A percentile compares a stretch with the other conserved stretches of the same genome.
Conservation (phyloP, 2,797 vertebrate genomes). For the Saxicola maurus region DNA sequence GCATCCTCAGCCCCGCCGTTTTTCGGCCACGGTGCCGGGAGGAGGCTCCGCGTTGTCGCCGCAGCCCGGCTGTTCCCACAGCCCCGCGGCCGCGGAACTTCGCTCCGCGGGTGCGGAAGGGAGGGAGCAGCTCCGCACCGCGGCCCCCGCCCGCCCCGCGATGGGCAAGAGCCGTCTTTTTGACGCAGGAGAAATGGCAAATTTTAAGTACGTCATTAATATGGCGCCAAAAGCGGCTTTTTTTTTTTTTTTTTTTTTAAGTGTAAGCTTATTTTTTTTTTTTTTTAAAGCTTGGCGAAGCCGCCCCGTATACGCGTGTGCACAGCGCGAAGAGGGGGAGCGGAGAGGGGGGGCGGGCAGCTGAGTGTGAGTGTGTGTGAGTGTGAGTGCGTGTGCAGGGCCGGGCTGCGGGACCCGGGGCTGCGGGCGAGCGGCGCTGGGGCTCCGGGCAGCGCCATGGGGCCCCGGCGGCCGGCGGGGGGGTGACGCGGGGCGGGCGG, state of each 20-base stretch:
- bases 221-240: conserved; percentile 95
- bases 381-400: background rate
- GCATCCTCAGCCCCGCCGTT: background rate
- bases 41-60: background rate
- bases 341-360: background rate
- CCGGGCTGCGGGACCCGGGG: conserved; percentile 2
- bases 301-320: conserved; percentile 54
- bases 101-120: background rate
- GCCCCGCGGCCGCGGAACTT: conserved; percentile 1
- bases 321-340: background rate
- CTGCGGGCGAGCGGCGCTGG: background rate
- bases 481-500: background rate
- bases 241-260: conserved; percentile 72
- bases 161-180: conserved; percentile 80
- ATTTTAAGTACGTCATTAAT: conserved; percentile 99
- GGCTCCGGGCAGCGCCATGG: conserved; percentile 29
- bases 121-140: background rate
- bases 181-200: conserved; percentile 83
- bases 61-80: background rate
- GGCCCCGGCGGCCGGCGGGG: conserved; percentile 41
- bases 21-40: background rate
- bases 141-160: background rate
- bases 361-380: background rate
- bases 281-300: conserved; percentile 13
- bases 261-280: conserved; percentile 32